A percentile compares a stretch with the other conserved stretches of the same genome.
Evolutionary conservation across 2,888 invertebrate species (phyloP).

Genomic region (Rapana venosa): DNA sequence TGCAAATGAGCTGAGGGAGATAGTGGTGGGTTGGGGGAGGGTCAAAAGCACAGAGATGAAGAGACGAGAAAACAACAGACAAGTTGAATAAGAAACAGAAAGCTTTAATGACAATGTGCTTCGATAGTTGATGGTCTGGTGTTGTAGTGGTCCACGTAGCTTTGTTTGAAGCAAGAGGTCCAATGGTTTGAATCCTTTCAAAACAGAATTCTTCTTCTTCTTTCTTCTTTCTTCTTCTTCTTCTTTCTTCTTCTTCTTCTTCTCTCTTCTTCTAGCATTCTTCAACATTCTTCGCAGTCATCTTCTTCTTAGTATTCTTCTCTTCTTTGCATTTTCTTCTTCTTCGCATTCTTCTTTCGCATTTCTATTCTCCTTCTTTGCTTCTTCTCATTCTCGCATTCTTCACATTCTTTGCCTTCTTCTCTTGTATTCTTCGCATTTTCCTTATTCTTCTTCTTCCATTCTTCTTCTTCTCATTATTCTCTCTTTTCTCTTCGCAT

Average conservation of each 20-base stretch:
- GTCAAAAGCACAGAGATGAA: too few relatives aligned
- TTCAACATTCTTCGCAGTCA: neutral
- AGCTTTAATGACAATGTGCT: too few relatives aligned
- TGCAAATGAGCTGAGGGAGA: too few relatives aligned
- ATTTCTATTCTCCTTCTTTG: neutral
- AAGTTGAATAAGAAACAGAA: too few relatives aligned
- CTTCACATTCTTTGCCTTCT: neutral
- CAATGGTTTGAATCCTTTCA: too few relatives aligned
- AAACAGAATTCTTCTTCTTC: too few relatives aligned
- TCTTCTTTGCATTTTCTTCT: neutral
- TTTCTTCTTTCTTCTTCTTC: neutral
- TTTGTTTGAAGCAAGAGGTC: too few relatives aligned
- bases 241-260: conserved; percentile 7
- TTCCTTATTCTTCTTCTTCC: neutral
- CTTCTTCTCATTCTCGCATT: neutral
- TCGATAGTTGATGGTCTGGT: too few relatives aligned
- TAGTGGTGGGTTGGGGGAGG: too few relatives aligned
- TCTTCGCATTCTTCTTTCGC: neutral
- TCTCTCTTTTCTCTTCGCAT: neutral
- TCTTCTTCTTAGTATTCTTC: neutral
- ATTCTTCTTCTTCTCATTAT: neutral
- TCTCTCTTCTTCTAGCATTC: neutral
- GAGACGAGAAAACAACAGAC: too few relatives aligned
- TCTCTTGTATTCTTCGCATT: neutral
- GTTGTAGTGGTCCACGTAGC: too few relatives aligned